phyloP scores from a whole-genome alignment of 2,888 invertebrate genomes.

The Phlogophora meticulosa region DNA sequence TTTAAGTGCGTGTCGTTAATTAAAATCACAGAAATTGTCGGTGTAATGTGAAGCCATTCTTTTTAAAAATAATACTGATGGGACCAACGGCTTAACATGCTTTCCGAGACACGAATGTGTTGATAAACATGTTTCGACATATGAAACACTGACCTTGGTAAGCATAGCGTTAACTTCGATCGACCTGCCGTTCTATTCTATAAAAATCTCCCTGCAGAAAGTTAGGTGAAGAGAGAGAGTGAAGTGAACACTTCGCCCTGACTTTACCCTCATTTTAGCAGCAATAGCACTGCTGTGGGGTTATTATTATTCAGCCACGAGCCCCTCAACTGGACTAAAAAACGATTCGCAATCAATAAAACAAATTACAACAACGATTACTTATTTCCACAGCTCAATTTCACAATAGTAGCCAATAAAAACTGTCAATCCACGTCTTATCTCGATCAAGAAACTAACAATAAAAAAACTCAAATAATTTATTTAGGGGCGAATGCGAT shows the following conservation, averaged over 20 bases:
- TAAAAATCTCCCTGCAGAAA: too few relatives aligned
- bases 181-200: too few relatives aligned
- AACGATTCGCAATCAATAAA: slow-evolving; percentile 31
- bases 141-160: too few relatives aligned
- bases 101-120: neutral
- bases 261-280: too few relatives aligned
- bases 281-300: too few relatives aligned
- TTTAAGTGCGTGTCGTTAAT: slow-evolving; percentile 47
- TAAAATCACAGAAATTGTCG: slow-evolving; percentile 28
- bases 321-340: neutral
- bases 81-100: too few relatives aligned
- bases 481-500: slow-evolving; percentile 71
- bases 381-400: slow-evolving; percentile 50
- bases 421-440: slow-evolving; percentile 55
- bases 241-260: too few relatives aligned
- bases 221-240: too few relatives aligned
- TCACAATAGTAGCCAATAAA: slow-evolving; percentile 68
- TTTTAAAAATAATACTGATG: neutral
- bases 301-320: too few relatives aligned
- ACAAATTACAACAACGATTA: slow-evolving; percentile 50
- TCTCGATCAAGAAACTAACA: slow-evolving; percentile 46
- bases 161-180: too few relatives aligned
- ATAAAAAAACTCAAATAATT: slow-evolving; percentile 70
- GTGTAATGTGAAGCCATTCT: slow-evolving; percentile 16
- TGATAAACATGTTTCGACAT: too few relatives aligned